phyloP scores from a whole-genome alignment of 2,113 vertebrate genomes.

The Gopherus flavomarginatus region DNA sequence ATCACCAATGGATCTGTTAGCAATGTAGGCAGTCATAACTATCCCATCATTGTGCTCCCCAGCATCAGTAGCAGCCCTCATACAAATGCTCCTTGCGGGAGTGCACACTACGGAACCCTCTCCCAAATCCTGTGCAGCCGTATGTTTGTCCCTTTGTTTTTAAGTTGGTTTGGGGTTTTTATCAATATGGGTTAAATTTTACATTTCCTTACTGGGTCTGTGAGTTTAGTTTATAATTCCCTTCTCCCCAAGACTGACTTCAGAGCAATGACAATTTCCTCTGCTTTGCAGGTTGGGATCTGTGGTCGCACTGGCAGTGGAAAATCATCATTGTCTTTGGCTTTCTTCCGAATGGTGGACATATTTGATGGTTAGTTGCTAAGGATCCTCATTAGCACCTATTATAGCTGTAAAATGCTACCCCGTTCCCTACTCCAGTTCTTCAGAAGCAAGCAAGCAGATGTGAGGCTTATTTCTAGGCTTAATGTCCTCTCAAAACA shows the following conservation, averaged over 20 bases:
- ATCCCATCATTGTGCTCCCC: neutral
- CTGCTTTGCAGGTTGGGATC: conserved; percentile 90
- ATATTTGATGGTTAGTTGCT: conserved; percentile 94
- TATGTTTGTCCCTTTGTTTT: neutral
- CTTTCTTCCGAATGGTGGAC: conserved; percentile 99
- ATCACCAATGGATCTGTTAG: neutral
- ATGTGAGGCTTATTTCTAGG: neutral
- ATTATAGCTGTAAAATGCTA: neutral
- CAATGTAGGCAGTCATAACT: neutral
- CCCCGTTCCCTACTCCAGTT: neutral
- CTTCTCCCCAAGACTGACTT: neutral
- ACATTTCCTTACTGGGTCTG: neutral
- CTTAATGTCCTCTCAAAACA: neutral
- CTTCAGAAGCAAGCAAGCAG: neutral
- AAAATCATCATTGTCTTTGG: conserved; percentile 96
- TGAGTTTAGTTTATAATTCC: neutral
- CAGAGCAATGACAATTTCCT: neutral
- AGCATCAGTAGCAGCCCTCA: neutral
- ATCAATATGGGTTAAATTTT: neutral
- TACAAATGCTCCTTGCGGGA: neutral
- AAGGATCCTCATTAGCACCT: neutral
- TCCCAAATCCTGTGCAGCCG: neutral
- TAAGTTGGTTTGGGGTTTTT: neutral
- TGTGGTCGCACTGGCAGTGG: conserved; percentile 97
- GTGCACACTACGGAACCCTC: neutral